Base-by-base conservation (phyloP, 2,888 invertebrate genomes). In the Muschampia plurimacula region DNA sequence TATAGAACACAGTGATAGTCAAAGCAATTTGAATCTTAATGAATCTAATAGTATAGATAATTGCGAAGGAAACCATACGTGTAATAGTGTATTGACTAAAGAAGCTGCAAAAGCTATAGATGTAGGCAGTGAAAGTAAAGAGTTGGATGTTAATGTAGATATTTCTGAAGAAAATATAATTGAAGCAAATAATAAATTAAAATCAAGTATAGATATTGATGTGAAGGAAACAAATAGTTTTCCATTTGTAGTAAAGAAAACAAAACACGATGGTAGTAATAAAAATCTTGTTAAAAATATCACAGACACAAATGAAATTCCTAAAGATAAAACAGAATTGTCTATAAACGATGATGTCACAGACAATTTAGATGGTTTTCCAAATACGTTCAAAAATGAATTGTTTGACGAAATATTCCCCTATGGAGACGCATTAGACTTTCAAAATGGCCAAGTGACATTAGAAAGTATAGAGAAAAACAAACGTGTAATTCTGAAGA, bases 401-500 rank as follows among this genome's bases (percentile, higher is more conserved):
- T 28, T 77, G 15, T 9, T 81, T 3, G 62, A 82, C 2, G 82
- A 89, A 28, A 76, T 93, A 5, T 93, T 95, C 65, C 94, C 94
- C 0, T 91, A 84, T 64, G 83, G 82, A 2, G 79, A 84, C 0
- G 80, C 80, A 0, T 74, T 89, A 1, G 74, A 74, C 1, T 15
- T 86, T 0, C 76, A 81, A 15, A 81, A 88, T 22, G 90, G 89
- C 0, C 83, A 89, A 67, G 81, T 94, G 1, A 85, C 83, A 1
- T 63, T 95, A 1, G 89, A 90, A 71, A 87, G 86, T 62, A 87
- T 95, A 63, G 95, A 95, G 75, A 85, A 71, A 39, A 94, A 89
- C 22, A 95, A 95, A 77, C 76, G 94, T 32, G 67, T 81, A 1
- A 75, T 95, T 1, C 74, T 95, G 44, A 74, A 77, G 0, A 79